A percentile compares a stretch with the other conserved stretches of the same genome.
Conservation (phyloP, 1,140 invertebrate species). For the Sitophilus oryzae region DNA sequence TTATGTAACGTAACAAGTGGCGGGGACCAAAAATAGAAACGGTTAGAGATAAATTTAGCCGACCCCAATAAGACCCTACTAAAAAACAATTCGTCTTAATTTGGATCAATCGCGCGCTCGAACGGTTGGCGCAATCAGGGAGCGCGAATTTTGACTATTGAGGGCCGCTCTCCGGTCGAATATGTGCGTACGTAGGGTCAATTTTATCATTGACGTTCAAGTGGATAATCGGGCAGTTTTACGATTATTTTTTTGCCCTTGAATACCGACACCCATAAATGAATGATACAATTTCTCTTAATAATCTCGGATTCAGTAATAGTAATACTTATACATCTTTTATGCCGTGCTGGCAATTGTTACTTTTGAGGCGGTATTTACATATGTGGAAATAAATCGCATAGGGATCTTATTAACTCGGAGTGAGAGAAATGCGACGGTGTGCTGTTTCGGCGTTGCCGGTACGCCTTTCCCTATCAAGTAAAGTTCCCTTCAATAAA, state of each 20-base stretch:
- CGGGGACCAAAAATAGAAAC: background rate
- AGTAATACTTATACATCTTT: too few species aligned
- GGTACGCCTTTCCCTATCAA: too few species aligned
- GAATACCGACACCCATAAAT: background rate
- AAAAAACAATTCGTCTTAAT: background rate
- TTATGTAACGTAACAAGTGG: too few species aligned
- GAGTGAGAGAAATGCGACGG: too few species aligned
- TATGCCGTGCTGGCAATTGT: too few species aligned
- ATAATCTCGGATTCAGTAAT: too few species aligned
- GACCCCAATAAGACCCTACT: background rate
- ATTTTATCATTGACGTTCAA: background rate
- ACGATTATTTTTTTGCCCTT: background rate
- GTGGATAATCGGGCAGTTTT: background rate
- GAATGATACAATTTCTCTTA: too few species aligned
- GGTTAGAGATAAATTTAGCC: background rate
- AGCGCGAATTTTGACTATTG: background rate
- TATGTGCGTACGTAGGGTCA: background rate
- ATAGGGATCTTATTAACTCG: too few species aligned
- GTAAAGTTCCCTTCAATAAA: too few species aligned
- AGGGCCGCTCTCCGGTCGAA: background rate
- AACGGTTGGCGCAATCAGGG: background rate
- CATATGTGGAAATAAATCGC: too few species aligned
- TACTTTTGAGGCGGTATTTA: too few species aligned
- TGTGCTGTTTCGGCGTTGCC: too few species aligned
- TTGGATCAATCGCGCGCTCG: background rate